These are phyloP conservation scores for Solea solea DNA, from an alignment of 2,113 vertebrate genomes.

Conservation along the genomic window DNA sequence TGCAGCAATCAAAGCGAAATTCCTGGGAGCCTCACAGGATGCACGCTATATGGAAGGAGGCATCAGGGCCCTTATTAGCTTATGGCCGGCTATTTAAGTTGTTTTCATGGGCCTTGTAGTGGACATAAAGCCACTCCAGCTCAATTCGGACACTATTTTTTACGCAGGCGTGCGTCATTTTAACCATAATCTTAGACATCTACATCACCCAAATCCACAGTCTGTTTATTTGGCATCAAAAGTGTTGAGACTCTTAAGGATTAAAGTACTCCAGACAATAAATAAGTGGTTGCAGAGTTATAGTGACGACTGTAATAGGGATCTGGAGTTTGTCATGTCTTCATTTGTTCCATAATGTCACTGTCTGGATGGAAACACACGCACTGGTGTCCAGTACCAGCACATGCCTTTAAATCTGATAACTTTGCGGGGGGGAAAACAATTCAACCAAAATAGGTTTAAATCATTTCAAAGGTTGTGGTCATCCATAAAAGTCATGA, in stretches of 20 bases:
- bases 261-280: slow-evolving; percentile 14
- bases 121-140: slow-evolving; percentile 37
- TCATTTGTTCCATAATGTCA: slow-evolving; percentile 9
- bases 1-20: slow-evolving; percentile 92
- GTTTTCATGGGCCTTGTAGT: slow-evolving; percentile 50
- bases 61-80: slow-evolving; percentile 77
- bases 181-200: slow-evolving; percentile 9
- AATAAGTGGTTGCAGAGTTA: slow-evolving; percentile 7
- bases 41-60: slow-evolving; percentile 83
- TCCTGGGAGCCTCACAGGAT: slow-evolving; percentile 88
- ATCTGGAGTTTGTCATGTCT: slow-evolving; percentile 1
- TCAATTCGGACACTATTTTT: slow-evolving; percentile 23
- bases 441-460: not conserved
- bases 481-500: not conserved
- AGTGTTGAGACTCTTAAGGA: not conserved
- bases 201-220: not conserved
- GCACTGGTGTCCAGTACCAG: not conserved
- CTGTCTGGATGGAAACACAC: not conserved
- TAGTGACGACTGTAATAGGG: not conserved
- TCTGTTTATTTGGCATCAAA: not conserved
- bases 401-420: not conserved
- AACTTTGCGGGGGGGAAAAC: not conserved
- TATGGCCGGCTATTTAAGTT: slow-evolving; percentile 72
- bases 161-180: not conserved
- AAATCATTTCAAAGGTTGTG: not conserved